phyloP scores from a whole-genome alignment of 1,140 invertebrate species.

The Drosophila obscura region DNA sequence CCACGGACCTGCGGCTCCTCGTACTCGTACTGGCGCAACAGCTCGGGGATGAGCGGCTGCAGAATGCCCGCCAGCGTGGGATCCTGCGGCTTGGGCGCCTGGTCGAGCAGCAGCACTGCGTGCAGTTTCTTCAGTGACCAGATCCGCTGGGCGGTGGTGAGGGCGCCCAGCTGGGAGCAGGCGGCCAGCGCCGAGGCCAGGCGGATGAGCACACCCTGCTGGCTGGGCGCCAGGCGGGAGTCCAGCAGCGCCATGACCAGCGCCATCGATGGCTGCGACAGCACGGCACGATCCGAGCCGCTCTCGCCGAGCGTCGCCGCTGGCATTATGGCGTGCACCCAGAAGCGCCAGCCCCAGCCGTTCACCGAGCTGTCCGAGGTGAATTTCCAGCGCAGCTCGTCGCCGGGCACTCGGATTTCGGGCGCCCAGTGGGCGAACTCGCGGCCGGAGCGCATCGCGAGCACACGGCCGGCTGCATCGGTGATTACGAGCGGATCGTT shows the following conservation, averaged over 20 bases:
- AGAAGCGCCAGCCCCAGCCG: slow-evolving; percentile 99
- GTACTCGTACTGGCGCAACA: slow-evolving; percentile 96
- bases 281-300: slow-evolving; percentile 89
- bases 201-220: slow-evolving; percentile 88
- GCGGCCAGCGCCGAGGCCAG: slow-evolving; percentile 93
- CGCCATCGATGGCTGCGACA: slow-evolving; percentile 95
- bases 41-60: slow-evolving; percentile 91
- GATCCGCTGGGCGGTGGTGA: slow-evolving; percentile 90
- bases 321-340: slow-evolving; percentile 94
- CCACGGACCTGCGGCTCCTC: slow-evolving; percentile 95
- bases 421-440: slow-evolving; percentile 96
- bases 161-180: slow-evolving; percentile 93
- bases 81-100: slow-evolving; percentile 84
- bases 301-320: slow-evolving; percentile 77
- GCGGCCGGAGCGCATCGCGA: slow-evolving; percentile 94
- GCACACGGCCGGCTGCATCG: slow-evolving; percentile 91
- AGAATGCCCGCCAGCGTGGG: slow-evolving; percentile 86
- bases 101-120: slow-evolving; percentile 79
- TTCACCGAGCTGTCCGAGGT: slow-evolving; percentile 96
- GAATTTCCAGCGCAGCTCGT: slow-evolving; percentile 97
- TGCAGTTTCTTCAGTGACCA: slow-evolving; percentile 92
- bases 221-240: slow-evolving; percentile 88
- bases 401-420: slow-evolving; percentile 93
- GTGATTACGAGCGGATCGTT: slow-evolving; percentile 96
- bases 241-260: slow-evolving; percentile 95